phyloP scores from a whole-genome alignment of 2,113 vertebrate genomes.

The Cromileptes altivelis region DNA sequence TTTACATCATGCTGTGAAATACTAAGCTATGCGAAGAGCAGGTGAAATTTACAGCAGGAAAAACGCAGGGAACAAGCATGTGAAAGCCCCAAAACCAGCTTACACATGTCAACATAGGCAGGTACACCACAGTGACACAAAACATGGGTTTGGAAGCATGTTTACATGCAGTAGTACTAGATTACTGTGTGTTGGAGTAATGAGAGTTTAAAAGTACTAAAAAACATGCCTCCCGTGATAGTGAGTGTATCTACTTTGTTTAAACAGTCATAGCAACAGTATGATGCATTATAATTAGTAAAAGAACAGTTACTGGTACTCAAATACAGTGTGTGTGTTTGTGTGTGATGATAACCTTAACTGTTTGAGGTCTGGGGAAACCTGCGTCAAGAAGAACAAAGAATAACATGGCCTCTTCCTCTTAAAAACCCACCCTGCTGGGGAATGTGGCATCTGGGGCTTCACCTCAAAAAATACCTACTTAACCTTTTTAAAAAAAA shows the following conservation, averaged over 20 bases:
- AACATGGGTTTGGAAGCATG: background rate
- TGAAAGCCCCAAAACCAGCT: background rate
- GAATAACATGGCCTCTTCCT: conserved; percentile 65
- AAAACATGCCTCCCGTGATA: background rate
- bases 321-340: conserved; percentile 23
- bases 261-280: background rate
- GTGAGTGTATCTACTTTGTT: background rate
- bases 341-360: conserved; percentile 53
- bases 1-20: conserved; percentile 31
- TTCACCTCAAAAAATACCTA: conserved; percentile 56
- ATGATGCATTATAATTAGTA: background rate
- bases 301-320: conserved; percentile 1
- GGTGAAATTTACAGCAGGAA: conserved; percentile 60
- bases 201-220: background rate
- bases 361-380: conserved; percentile 51
- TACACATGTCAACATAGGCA: background rate
- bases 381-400: conserved; percentile 59
- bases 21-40: background rate
- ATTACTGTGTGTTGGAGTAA: background rate
- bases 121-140: background rate
- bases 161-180: background rate
- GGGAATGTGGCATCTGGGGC: conserved; percentile 43
- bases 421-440: conserved; percentile 50
- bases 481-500: conserved; percentile 57
- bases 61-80: conserved; percentile 6